Conservation (phyloP, 2,113 vertebrate species). For the Lamprotornis superbus region DNA sequence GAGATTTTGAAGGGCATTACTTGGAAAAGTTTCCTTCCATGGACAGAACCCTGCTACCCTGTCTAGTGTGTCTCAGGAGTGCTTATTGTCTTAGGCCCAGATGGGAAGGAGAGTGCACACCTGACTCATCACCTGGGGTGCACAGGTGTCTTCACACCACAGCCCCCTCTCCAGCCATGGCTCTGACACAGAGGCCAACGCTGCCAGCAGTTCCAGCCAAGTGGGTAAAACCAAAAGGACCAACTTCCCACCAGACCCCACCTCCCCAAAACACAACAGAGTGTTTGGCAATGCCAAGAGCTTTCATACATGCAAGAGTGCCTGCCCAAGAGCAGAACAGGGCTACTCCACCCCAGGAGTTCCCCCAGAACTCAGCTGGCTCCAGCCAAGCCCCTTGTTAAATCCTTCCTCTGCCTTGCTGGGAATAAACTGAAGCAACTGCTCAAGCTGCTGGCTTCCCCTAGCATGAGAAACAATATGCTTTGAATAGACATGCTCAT, state of each 20-base stretch:
- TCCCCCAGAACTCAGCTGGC: fast-evolving
- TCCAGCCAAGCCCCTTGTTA: neutral
- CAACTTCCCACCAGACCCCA: neutral
- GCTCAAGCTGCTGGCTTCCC: neutral
- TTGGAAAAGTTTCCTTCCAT: fast-evolving
- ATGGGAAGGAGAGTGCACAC: neutral
- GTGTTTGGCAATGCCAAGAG: neutral
- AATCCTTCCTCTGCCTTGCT: neutral
- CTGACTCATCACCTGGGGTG: neutral
- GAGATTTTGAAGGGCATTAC: fast-evolving
- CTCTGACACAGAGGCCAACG: fast-evolving
- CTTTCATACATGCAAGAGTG: fast-evolving
- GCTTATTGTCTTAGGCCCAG: neutral
- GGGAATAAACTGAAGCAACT: neutral
- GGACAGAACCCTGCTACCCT: fast-evolving
- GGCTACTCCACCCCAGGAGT: neutral
- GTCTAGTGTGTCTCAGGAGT: fast-evolving
- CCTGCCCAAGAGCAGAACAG: neutral
- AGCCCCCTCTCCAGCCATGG: neutral
- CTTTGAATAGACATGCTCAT: neutral
- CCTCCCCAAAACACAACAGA: neutral
- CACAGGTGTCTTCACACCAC: neutral
- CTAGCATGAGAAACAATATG: neutral
- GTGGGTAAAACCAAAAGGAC: neutral
- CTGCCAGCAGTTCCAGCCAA: neutral